These are phyloP conservation scores for Megamerina dolium DNA, from an alignment of 2,888 invertebrate genomes.

Conservation along the genomic window DNA sequence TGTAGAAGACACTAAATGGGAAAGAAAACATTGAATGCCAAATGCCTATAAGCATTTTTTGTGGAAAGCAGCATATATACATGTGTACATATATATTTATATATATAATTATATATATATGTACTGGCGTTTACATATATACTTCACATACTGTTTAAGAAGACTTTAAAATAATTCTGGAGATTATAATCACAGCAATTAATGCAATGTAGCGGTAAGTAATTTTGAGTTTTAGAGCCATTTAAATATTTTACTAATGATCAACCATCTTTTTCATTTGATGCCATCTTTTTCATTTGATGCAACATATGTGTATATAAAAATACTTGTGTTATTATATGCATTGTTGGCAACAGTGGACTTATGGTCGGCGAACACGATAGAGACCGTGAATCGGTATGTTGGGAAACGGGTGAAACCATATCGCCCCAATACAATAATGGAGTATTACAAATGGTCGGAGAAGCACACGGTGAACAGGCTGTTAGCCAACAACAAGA, in stretches of 20 bases:
- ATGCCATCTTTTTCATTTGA: background rate
- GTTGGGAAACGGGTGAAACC: constrained; percentile 53
- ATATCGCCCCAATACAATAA: constrained; percentile 53
- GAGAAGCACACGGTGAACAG: constrained; percentile 49
- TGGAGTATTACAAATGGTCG: constrained; percentile 51
- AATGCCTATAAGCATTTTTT: too few relatives aligned
- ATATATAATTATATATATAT: too few relatives aligned
- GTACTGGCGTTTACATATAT: too few relatives aligned
- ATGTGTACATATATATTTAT: constrained; percentile 2
- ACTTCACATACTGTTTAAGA: too few relatives aligned
- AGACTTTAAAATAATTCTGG: too few relatives aligned
- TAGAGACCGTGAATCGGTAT: constrained; percentile 52
- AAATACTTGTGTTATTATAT: background rate
- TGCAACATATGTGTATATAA: too few relatives aligned
- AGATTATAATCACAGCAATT: constrained; percentile 46
- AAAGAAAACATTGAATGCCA: too few relatives aligned
- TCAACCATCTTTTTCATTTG: too few relatives aligned
- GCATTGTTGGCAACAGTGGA: constrained; percentile 32
- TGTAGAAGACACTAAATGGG: too few relatives aligned
- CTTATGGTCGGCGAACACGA: constrained; percentile 52
- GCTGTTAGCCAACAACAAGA: constrained; percentile 48
- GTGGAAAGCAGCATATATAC: too few relatives aligned
- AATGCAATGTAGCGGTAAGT: constrained; percentile 51
- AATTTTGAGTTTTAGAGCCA: too few relatives aligned
- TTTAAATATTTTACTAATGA: too few relatives aligned